A percentile compares a stretch with the other conserved stretches of the same genome.
These are phyloP conservation scores for Tethya wilhelma DNA, from an alignment of 37 sponge, comb jelly and placozoan genomes.

Conservation along the genomic window DNA sequence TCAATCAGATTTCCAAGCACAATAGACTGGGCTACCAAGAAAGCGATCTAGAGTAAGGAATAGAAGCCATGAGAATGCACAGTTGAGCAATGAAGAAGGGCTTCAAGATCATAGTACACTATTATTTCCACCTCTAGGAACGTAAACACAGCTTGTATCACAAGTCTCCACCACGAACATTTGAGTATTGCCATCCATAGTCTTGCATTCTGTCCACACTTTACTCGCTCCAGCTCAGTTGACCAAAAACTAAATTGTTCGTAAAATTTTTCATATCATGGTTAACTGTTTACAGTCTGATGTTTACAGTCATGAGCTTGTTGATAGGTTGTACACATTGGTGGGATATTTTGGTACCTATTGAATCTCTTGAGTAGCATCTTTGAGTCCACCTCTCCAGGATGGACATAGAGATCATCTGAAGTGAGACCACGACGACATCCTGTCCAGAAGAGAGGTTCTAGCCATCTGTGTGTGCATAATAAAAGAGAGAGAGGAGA, in stretches of 20 bases:
- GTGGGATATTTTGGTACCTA: no score
- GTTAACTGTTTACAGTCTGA: no score
- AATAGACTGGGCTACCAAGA: slow-evolving; percentile 52
- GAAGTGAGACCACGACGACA: slow-evolving; percentile 32
- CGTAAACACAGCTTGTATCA: slow-evolving; percentile 25
- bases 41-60: slow-evolving; percentile 14
- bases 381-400: slow-evolving; percentile 39
- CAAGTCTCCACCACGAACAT: slow-evolving; percentile 40
- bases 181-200: slow-evolving; percentile 55
- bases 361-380: slow-evolving; percentile 42
- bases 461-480: slow-evolving; percentile 72
- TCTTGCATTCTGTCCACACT: slow-evolving; percentile 25
- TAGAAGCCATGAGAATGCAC: background rate
- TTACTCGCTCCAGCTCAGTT: no score
- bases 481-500: no score
- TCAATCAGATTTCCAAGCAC: slow-evolving; percentile 61
- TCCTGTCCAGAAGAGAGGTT: slow-evolving; percentile 57
- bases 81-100: background rate
- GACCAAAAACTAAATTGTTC: no score
- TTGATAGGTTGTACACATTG: no score
- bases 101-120: background rate
- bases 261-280: no score
- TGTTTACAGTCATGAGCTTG: no score
- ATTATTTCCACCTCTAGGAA: slow-evolving; percentile 19
- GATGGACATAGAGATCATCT: slow-evolving; percentile 54